These are phyloP conservation scores for Conops quadrifasciatus DNA, from an alignment of 2,888 invertebrate genomes.

Conservation along the genomic window DNA sequence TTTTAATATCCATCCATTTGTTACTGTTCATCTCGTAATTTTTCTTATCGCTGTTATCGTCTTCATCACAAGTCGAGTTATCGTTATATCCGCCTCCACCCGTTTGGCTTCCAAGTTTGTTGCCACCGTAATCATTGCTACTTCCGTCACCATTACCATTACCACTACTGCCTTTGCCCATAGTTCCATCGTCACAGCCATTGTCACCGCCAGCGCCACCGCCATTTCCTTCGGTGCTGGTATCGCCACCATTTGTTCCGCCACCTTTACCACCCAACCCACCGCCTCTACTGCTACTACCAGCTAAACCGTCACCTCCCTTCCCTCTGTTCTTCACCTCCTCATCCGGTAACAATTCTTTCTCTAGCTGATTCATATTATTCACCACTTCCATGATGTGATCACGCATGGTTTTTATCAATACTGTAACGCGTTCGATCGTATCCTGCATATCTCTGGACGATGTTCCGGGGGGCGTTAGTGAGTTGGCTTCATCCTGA, in stretches of 20 bases:
- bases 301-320: conserved; percentile 1
- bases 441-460: conserved; percentile 39
- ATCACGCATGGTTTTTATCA: conserved; percentile 42
- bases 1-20: neutral
- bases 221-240: neutral
- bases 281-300: neutral
- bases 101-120: neutral
- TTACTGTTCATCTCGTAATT: neutral
- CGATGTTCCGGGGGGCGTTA: neutral
- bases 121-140: neutral
- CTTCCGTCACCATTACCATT: neutral
- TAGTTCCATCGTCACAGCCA: neutral
- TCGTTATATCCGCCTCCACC: neutral
- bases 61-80: neutral
- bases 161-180: neutral
- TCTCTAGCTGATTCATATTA: conserved; percentile 44
- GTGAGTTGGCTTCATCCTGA: neutral
- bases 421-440: conserved; percentile 39
- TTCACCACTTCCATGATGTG: conserved; percentile 41
- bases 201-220: neutral
- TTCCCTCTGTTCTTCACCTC: neutral
- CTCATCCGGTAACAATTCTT: conserved; percentile 37
- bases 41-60: neutral
- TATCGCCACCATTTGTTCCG: neutral
- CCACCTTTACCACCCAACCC: conserved; percentile 2